Base-by-base conservation (phyloP, 2,888 invertebrate species). In the Lasius fuliginosus region DNA sequence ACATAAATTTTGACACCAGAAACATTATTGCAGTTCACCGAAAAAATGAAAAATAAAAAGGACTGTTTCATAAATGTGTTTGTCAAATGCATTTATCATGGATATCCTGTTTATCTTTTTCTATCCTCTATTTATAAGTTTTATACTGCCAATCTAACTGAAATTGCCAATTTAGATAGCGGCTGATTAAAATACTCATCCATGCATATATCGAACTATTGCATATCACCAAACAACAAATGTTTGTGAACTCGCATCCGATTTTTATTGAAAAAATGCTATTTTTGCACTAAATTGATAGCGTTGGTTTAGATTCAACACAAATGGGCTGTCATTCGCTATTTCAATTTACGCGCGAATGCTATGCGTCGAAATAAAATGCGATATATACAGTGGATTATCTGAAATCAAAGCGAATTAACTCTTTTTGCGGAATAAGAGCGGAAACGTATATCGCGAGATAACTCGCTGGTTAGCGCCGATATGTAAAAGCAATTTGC, bases 401-500 rank as follows among this genome's bases (percentile, higher is more conserved):
- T 40, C 58, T 11, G 27, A 60, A 79, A 79, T 79, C 60, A 46
- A 8, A 23, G 69, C 46, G 6, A 71, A 46, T 46, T 46, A 46
- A 71, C 60, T 79, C 67, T 60, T 69, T 58, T 71, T 36, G 62
- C 76, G 49, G 12, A 23, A 49, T 46, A 62, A 46, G 6, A 42
- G 58, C 33, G 62, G 46, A 62, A 68, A 62, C 58, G 49, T 53
- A 68, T 77, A 49, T 49, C 69, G 77, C 83, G 69, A 60, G 77
- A 46, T 68, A 81, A 65, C 71, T 76, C 85, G 69, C 49, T 64
- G 87, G 71, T 89, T 86, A 69, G 83, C 83, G 85, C 84, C 83
- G 85, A 74, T 83, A 86, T 77, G 85, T 73, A 86, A 82, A 87
- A 86, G 86, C 87, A 86, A 88, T 90, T 87, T 82, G 81, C 73